Evolutionary conservation across 2,797 vertebrate species (phyloP).

Genomic region (Pangasius macronema): DNA sequence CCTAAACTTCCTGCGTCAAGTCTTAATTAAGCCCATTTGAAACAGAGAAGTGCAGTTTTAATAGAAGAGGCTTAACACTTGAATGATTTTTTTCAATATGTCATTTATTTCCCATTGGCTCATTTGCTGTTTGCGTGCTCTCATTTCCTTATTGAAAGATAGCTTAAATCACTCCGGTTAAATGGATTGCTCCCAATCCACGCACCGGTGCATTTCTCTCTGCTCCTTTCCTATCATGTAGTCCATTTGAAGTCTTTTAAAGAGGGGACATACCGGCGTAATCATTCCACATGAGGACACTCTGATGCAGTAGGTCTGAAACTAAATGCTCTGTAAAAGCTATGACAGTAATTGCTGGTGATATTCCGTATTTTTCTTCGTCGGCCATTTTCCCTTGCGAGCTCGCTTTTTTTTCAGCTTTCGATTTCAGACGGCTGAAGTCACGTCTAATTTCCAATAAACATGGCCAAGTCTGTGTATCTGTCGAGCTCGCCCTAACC

Average conservation of each 20-base stretch:
- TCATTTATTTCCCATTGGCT: constrained; percentile 15
- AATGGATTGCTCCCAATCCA: constrained; percentile 24
- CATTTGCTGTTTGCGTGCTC: constrained; percentile 25
- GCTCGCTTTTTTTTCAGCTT: constrained; percentile 17
- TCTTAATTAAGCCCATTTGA: constrained; percentile 1
- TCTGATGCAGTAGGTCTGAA: constrained; percentile 24
- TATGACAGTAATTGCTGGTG: constrained; percentile 49
- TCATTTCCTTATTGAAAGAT: constrained; percentile 28
- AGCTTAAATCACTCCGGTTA: constrained; percentile 15
- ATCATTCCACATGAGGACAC: constrained; percentile 48
- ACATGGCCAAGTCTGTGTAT: constrained; percentile 31
- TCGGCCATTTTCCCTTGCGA: constrained; percentile 26
- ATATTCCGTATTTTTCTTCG: constrained; percentile 43
- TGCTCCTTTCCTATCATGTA: constrained; percentile 22
- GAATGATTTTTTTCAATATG: neutral
- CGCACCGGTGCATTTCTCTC: constrained; percentile 10
- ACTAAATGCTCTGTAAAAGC: constrained; percentile 47
- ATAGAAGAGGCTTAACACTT: neutral
- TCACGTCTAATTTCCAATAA: constrained; percentile 41
- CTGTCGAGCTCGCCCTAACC: constrained; percentile 34
- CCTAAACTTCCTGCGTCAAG: neutral
- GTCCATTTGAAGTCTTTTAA: constrained; percentile 46
- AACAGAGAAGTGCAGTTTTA: constrained; percentile 15
- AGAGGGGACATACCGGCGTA: constrained; percentile 34
- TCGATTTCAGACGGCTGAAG: constrained; percentile 42